Percentiles rank a stretch among this genome's conserved stretches.
Evolutionary conservation across 2,113 vertebrate genomes (phyloP).

Genomic region (Ranitomeya variabilis): DNA sequence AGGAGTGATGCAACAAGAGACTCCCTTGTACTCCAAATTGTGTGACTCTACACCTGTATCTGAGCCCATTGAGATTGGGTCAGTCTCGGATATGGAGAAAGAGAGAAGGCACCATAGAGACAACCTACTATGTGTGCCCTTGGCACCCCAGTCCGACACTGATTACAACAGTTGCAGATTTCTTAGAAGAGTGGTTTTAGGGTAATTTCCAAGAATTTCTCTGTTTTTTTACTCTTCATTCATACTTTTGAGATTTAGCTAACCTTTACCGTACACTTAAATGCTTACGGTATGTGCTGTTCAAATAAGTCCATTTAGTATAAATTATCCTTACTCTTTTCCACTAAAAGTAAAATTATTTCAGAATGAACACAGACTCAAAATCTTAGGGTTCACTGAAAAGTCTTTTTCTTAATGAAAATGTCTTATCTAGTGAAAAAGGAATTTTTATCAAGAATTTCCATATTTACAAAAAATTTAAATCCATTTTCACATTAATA

Average conservation of each 20-base stretch:
- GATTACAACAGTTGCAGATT: too few relatives aligned
- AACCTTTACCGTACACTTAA: neutral
- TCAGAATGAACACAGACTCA: neutral
- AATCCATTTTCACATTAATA: conserved; percentile 27
- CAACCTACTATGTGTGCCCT: too few relatives aligned
- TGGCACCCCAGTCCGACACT: too few relatives aligned
- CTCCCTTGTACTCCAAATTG: too few relatives aligned
- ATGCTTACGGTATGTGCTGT: neutral
- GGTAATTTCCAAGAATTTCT: neutral
- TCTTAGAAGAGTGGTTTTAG: neutral
- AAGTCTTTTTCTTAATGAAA: conserved; percentile 1
- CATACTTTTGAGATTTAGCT: neutral
- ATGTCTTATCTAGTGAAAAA: conserved; percentile 2
- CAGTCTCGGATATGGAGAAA: too few relatives aligned
- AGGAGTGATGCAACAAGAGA: too few relatives aligned
- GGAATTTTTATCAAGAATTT: conserved; percentile 15
- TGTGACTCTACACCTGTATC: too few relatives aligned
- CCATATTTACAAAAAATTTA: conserved; percentile 34
- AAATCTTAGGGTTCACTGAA: neutral
- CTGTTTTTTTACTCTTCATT: neutral
- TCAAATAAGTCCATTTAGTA: neutral
- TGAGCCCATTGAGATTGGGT: too few relatives aligned
- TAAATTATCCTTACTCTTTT: neutral
- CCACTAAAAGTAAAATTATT: conserved; percentile 5
- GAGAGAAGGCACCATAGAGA: too few relatives aligned